Evolutionary conservation across 1,140 invertebrate genomes (phyloP).

Genomic region (Alviniconcha marisindica): DNA sequence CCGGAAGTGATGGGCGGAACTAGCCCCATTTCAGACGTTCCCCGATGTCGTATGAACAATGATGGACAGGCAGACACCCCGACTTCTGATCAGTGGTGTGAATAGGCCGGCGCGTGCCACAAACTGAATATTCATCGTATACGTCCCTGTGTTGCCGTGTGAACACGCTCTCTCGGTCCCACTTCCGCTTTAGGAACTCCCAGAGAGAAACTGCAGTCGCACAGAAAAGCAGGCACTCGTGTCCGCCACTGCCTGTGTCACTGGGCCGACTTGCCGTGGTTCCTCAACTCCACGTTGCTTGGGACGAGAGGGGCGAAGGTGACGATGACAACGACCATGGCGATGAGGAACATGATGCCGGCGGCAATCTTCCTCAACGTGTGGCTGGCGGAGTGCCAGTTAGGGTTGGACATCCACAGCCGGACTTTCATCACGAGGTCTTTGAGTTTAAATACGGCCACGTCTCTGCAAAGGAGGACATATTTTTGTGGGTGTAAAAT

Average conservation of each 20-base stretch:
- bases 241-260: too few relatives aligned
- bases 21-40: too few relatives aligned
- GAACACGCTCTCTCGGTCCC: too few relatives aligned
- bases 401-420: slow-evolving; percentile 32
- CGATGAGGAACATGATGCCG: slow-evolving; percentile 24
- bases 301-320: slow-evolving; percentile 34
- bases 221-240: too few relatives aligned
- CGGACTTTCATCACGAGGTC: not conserved
- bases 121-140: too few relatives aligned
- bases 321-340: slow-evolving; percentile 20
- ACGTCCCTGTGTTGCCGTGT: too few relatives aligned
- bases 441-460: slow-evolving; percentile 9
- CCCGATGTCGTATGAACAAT: too few relatives aligned
- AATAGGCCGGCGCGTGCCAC: too few relatives aligned
- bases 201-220: too few relatives aligned
- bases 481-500: not conserved
- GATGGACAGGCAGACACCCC: too few relatives aligned
- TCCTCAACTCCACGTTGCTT: not conserved
- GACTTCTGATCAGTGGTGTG: too few relatives aligned
- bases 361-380: slow-evolving; percentile 5
- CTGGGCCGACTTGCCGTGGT: slow-evolving; percentile 11
- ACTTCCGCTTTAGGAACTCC: not conserved
- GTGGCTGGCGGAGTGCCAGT: slow-evolving; percentile 34
- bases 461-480: slow-evolving; percentile 9
- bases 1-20: too few relatives aligned